Evolutionary conservation across 2,113 vertebrate species (phyloP).

Genomic region (Potamarius usumacintae): DNA sequence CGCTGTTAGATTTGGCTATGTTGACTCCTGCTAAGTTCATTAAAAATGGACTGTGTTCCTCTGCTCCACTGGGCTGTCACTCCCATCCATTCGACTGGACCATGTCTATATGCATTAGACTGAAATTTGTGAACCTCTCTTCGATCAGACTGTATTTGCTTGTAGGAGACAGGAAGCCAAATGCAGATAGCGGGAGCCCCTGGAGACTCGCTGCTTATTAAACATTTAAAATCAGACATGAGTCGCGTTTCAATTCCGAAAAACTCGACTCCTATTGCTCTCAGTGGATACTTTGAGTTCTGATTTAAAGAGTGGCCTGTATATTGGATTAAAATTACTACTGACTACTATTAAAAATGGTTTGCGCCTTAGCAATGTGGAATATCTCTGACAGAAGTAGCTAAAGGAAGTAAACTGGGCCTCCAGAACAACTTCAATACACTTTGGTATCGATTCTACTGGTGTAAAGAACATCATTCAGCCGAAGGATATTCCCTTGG

Average conservation of each 20-base stretch:
- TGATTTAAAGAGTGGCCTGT: background rate
- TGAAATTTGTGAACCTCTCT: background rate
- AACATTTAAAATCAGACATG: constrained; percentile 13
- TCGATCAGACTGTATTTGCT: constrained; percentile 7
- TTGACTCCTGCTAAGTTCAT: background rate
- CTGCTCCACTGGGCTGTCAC: background rate
- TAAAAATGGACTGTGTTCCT: background rate
- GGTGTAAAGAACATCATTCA: background rate
- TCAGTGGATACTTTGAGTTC: background rate
- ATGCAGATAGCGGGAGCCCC: background rate
- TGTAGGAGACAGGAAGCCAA: background rate
- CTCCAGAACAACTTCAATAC: background rate
- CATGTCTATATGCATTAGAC: background rate
- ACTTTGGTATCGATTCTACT: background rate
- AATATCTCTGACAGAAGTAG: background rate
- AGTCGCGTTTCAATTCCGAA: background rate
- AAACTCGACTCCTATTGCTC: background rate
- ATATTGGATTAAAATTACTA: background rate
- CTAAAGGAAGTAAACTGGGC: background rate
- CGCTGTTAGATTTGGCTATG: background rate
- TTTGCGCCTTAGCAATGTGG: background rate
- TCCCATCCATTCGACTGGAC: background rate
- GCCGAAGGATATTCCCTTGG: background rate
- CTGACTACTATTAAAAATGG: background rate
- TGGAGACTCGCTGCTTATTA: constrained; percentile 11